Base-by-base conservation (phyloP, 2,888 invertebrate genomes). In the Leptinotarsa tumamoca region DNA sequence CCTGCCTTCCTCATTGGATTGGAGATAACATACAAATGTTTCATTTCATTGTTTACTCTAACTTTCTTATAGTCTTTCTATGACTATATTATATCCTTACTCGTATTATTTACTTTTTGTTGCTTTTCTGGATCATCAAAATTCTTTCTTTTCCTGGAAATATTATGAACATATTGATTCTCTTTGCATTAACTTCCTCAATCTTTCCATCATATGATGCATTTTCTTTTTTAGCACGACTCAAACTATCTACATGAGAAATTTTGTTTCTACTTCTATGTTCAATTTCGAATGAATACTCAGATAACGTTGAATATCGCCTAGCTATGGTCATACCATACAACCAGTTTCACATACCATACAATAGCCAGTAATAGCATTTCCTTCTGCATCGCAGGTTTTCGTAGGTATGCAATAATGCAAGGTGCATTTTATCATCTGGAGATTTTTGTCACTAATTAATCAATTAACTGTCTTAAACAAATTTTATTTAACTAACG, bases 311-410 rank as follows among this genome's bases (percentile, higher is more conserved):
- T 21, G 67, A 49, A 56, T 72, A 79, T 83, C 83, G 83, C 54
- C 83, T 56, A 14, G 80, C 80, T 21, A 83, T 78, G 78, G 63
- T 17, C 83, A 61, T 52, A 84, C n/a, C n/a, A n/a, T n/a, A n/a
- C n/a, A n/a, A n/a, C n/a, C n/a, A n/a, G 79, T 51, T 83, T 79
- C 0, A 83, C 27, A 0, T 79, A 72, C 72, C 83, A 83, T 3
- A 85, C 78, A 13, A 85, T 77, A 0, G 84, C 84, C 52, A 85
- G 43, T 27, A 83, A 69, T 69, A 82, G 82, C 15, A 82, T 68
- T 58, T 83, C 2, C 13, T 23, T 50, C 21, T 21, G 21, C 21
- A 21, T 21, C 21, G 21, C 21, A 21, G 21, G 21, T 21, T 21
- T 21, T 21, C 21, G 21, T 21, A 21, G 21, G 21, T 21, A 21